These are phyloP conservation scores for Kryptolebias ocellatus DNA, from an alignment of 2,797 vertebrate species.

Conservation along the genomic window DNA sequence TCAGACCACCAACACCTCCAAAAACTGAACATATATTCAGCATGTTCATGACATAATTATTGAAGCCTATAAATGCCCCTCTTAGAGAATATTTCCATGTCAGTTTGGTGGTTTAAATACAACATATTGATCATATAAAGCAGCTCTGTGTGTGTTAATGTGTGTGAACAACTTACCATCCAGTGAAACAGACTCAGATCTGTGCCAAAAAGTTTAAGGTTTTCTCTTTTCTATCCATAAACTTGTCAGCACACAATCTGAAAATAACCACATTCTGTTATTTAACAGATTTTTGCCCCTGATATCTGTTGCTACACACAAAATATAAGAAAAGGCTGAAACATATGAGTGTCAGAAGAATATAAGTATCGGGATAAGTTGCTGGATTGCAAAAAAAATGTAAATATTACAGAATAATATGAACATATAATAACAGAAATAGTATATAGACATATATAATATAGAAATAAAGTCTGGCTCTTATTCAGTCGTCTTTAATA, in stretches of 20 bases:
- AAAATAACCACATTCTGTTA: too few species aligned
- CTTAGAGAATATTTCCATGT: slow-evolving; percentile 21
- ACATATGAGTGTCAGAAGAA: background rate
- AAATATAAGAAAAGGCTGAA: background rate
- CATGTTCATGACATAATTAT: slow-evolving; percentile 16
- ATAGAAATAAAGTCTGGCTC: too few species aligned
- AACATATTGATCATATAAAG: background rate
- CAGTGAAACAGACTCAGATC: background rate
- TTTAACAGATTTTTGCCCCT: too few species aligned
- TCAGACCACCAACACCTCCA: background rate
- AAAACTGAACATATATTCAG: background rate
- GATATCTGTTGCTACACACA: background rate
- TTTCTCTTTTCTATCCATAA: too few species aligned
- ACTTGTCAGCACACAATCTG: too few species aligned
- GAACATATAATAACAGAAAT: too few species aligned
- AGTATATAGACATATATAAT: too few species aligned
- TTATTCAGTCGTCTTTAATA: too few species aligned
- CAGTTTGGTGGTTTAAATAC: background rate
- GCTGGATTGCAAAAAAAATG: too few species aligned
- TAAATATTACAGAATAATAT: too few species aligned
- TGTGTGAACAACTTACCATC: background rate
- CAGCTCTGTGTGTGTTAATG: background rate
- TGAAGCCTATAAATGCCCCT: slow-evolving; percentile 9
- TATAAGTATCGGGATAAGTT: too few species aligned
- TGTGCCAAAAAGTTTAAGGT: background rate